A percentile compares a stretch with the other conserved stretches of the same genome.
Evolutionary conservation across 2,113 vertebrate species (phyloP).

Genomic region (Gallinago undulata): DNA sequence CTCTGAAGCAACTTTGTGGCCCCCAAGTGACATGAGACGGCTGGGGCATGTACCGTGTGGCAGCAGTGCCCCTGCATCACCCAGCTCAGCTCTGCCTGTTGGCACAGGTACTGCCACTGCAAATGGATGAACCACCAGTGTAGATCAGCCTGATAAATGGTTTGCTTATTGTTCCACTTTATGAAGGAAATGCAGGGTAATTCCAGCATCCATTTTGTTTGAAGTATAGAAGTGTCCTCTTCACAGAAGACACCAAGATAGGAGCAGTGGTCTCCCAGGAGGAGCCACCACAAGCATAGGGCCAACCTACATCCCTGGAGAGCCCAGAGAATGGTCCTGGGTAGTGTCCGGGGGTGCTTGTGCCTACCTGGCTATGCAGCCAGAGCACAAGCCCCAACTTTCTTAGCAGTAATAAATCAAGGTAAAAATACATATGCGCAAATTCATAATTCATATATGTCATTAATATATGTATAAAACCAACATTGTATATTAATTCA

Average conservation of each 20-base stretch:
- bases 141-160: neutral
- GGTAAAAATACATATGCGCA: neutral
- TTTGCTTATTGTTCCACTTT: neutral
- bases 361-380: neutral
- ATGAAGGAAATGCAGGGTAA: neutral
- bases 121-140: fast-evolving
- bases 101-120: neutral
- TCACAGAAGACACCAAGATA: neutral
- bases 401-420: neutral
- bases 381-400: neutral
- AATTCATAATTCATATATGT: neutral
- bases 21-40: neutral
- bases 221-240: neutral
- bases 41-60: fast-evolving
- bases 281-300: neutral
- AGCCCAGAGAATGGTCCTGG: neutral
- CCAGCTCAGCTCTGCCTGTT: neutral
- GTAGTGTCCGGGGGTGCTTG: neutral
- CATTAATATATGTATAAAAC: neutral
- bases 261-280: neutral
- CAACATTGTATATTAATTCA: neutral
- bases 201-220: neutral
- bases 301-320: neutral
- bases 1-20: neutral
- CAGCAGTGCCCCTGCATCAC: neutral